These are phyloP conservation scores for Xenentodon cancila DNA, from an alignment of 2,797 vertebrate species.

Conservation along the genomic window DNA sequence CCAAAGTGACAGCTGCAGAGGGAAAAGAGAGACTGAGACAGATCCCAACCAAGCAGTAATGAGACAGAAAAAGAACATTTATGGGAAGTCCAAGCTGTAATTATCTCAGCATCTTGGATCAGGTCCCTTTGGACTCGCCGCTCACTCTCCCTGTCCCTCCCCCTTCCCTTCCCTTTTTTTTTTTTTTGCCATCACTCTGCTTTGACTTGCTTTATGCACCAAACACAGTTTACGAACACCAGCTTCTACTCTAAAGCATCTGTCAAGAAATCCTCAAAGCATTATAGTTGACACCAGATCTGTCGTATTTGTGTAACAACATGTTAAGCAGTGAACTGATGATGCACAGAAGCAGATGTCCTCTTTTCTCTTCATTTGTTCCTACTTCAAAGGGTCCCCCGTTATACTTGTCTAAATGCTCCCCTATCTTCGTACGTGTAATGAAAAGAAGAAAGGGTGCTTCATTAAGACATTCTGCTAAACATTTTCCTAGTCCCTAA, in stretches of 20 bases:
- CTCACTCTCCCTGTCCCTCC: background rate
- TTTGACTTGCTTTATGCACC: constrained; percentile 1
- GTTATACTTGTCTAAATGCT: background rate
- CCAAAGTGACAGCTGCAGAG: background rate
- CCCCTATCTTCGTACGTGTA: background rate
- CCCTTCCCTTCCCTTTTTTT: background rate
- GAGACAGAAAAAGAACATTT: constrained; percentile 41
- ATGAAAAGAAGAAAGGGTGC: background rate
- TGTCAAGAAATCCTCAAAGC: background rate
- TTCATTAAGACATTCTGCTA: background rate
- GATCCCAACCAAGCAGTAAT: constrained; percentile 18
- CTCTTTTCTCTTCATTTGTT: background rate
- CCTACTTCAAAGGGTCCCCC: background rate
- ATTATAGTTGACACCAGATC: background rate
- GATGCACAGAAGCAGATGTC: background rate
- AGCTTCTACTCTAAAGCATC: constrained; percentile 12
- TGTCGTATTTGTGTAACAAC: background rate
- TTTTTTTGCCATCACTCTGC: constrained; percentile 2
- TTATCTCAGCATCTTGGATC: constrained; percentile 46
- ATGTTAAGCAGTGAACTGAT: background rate
- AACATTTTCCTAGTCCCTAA: no score
- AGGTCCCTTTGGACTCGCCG: constrained; percentile 4
- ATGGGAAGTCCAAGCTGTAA: constrained; percentile 39
- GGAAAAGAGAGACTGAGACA: background rate
- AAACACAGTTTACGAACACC: constrained; percentile 14